phyloP scores from a whole-genome alignment of 2,888 invertebrate genomes.

The Acleris sparsana region DNA sequence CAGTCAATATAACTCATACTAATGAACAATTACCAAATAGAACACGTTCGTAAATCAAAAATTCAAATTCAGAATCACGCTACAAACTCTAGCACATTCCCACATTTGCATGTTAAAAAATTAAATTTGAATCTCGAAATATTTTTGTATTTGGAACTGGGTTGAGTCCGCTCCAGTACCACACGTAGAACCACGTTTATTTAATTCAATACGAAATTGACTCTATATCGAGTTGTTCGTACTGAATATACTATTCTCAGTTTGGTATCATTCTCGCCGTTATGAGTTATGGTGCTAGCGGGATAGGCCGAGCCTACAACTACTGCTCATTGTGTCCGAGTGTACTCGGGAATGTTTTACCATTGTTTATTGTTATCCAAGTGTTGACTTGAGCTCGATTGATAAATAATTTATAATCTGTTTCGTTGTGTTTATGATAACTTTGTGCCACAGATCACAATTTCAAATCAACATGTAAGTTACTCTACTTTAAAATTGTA shows the following conservation, averaged over 20 bases:
- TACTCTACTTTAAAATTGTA: slow-evolving; percentile 5
- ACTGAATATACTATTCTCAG: slow-evolving; percentile 4
- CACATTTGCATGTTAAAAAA: slow-evolving; percentile 31
- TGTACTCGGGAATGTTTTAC: slow-evolving; percentile 54
- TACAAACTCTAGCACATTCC: slow-evolving; percentile 14
- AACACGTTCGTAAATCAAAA: slow-evolving; percentile 23
- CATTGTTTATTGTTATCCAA: slow-evolving; percentile 55
- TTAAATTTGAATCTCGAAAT: slow-evolving; percentile 15
- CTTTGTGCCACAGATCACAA: slow-evolving; percentile 4
- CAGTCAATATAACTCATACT: slow-evolving; percentile 37
- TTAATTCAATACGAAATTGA: too few species aligned
- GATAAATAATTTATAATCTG: slow-evolving; percentile 37
- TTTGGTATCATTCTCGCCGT: slow-evolving; percentile 27
- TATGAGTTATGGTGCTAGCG: slow-evolving; percentile 53
- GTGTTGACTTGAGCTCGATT: slow-evolving; percentile 45
- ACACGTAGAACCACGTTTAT: too few species aligned
- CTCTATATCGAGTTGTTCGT: too few species aligned
- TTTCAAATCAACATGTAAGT: slow-evolving; percentile 5
- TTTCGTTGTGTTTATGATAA: slow-evolving; percentile 37
- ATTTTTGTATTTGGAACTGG: slow-evolving; percentile 6
- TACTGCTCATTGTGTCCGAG: slow-evolving; percentile 57
- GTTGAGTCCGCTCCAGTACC: slow-evolving; percentile 29
- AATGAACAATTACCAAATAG: slow-evolving; percentile 33
- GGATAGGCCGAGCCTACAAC: slow-evolving; percentile 55
- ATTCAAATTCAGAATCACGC: slow-evolving; percentile 14